These are phyloP conservation scores for Astatotilapia flaviijosephi DNA, from an alignment of 2,113 vertebrate species.

Conservation along the genomic window DNA sequence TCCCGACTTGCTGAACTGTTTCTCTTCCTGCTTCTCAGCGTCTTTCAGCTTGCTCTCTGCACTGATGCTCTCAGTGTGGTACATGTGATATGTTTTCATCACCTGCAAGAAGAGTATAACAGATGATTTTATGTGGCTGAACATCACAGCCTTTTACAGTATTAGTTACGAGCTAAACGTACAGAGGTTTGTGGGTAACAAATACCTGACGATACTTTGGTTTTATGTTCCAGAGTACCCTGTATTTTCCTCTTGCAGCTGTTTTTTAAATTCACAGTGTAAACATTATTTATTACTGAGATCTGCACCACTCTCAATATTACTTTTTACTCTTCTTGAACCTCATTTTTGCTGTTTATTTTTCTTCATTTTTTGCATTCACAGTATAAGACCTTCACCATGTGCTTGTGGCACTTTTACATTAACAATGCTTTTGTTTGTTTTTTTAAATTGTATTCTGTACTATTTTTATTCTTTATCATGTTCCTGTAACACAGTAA, in stretches of 20 bases:
- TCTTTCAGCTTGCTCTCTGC: conserved; percentile 98
- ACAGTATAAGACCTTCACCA: too few species aligned
- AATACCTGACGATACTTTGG: background rate
- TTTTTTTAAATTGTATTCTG: background rate
- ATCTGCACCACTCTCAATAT: background rate
- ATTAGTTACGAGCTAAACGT: background rate
- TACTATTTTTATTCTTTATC: background rate
- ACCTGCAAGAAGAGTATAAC: conserved; percentile 72
- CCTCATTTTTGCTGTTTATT: background rate
- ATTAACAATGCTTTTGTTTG: too few species aligned
- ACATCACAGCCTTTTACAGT: background rate
- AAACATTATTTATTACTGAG: background rate
- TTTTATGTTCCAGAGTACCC: background rate
- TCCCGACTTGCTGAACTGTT: conserved; percentile 92
- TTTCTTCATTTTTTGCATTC: background rate
- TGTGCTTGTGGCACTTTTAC: too few species aligned
- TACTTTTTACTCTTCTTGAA: background rate
- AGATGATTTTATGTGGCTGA: background rate
- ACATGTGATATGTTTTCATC: conserved; percentile 99
- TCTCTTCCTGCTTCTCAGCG: conserved; percentile 96
- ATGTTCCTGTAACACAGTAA: background rate
- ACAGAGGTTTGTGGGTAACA: background rate
- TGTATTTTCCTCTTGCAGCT: background rate
- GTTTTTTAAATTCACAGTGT: background rate
- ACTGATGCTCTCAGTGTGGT: conserved; percentile 94